Percentiles rank a stretch among this genome's conserved stretches.
Evolutionary conservation across 2,797 vertebrate species (phyloP).

Genomic region (Anniella stebbinsi): DNA sequence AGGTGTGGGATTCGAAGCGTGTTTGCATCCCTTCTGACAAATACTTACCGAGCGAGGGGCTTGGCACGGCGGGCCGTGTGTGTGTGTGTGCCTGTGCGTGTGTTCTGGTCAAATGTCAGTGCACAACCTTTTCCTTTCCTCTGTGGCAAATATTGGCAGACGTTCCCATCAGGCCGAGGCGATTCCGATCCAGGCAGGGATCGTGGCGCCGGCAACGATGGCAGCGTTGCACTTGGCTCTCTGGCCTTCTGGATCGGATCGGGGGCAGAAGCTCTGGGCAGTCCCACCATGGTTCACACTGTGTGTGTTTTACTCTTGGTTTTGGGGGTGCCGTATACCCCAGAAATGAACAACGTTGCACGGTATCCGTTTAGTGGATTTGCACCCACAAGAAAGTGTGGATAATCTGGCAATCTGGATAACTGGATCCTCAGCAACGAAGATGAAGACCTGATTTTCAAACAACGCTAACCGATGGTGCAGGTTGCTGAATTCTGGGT

Average conservation of each 20-base stretch:
- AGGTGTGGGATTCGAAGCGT: neutral
- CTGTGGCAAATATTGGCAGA: neutral
- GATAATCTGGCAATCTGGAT: too few relatives aligned
- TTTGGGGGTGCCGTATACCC: neutral
- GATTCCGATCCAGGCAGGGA: neutral
- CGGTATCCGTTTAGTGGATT: neutral
- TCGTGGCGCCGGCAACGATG: rapidly evolving
- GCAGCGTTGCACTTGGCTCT: neutral
- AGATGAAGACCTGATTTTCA: too few relatives aligned
- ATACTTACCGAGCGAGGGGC: rapidly evolving
- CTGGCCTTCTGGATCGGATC: neutral
- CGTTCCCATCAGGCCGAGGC: neutral
- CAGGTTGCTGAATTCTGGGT: too few relatives aligned
- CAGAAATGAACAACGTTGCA: neutral
- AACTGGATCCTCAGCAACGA: too few relatives aligned
- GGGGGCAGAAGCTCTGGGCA: too few relatives aligned
- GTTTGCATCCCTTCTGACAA: neutral
- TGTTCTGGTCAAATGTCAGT: constrained; percentile 10
- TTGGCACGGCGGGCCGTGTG: too few relatives aligned
- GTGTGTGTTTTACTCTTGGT: neutral
- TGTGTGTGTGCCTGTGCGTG: neutral
- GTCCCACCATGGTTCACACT: neutral
- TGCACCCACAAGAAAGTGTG: neutral
- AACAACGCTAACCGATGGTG: too few relatives aligned
- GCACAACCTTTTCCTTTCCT: neutral